Conservation (phyloP, 92 coral and sea anemone species). For the Paramuricea clavata region DNA sequence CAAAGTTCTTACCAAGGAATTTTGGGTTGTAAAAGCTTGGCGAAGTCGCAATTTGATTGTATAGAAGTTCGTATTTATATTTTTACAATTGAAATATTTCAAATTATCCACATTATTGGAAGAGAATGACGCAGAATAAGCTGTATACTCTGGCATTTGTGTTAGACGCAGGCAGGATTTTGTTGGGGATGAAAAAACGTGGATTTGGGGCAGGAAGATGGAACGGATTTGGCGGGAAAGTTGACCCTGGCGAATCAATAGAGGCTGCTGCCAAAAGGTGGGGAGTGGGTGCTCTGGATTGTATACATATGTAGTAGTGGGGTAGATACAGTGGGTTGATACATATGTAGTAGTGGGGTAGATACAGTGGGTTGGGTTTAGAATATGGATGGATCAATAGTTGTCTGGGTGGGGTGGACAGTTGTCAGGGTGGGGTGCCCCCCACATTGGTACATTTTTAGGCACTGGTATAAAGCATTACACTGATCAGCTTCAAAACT, state of each 20-base stretch:
- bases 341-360: neutral
- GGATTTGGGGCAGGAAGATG: conserved; percentile 98
- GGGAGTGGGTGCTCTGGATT: neutral
- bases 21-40: neutral
- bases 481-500: too few species aligned
- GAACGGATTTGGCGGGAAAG: conserved; percentile 99
- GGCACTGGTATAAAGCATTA: too few species aligned
- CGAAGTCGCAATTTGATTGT: neutral
- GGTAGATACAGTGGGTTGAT: neutral
- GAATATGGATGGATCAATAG: neutral
- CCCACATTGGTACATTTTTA: too few species aligned
- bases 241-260: conserved; percentile 81
- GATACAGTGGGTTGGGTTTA: neutral
- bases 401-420: neutral
- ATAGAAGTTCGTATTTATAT: too few species aligned
- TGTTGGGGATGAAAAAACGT: conserved; percentile 98
- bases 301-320: neutral
- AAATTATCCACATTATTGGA: neutral
- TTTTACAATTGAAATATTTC: too few species aligned
- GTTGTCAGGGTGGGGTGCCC: neutral
- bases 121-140: conserved; percentile 76
- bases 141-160: conserved; percentile 85
- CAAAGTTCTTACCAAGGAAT: neutral
- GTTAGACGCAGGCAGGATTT: conserved; percentile 66
- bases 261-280: conserved; percentile 81